Base-by-base conservation (phyloP, 2,888 invertebrate species). In the Morpho helenor region DNA sequence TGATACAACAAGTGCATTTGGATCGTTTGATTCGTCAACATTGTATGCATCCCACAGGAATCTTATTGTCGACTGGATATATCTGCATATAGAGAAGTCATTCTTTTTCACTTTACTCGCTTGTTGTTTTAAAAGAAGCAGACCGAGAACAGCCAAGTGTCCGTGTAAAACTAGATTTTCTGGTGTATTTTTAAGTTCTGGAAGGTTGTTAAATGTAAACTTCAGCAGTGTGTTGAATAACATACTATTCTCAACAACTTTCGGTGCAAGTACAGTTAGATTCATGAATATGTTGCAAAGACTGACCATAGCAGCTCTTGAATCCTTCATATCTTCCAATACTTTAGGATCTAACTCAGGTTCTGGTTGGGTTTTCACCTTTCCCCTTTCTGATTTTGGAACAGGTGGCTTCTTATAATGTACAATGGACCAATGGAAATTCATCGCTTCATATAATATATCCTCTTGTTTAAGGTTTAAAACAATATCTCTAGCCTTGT, bases 261-360 rank as follows among this genome's bases (percentile, higher is more conserved):
- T 95, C 0, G 96, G 94, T 70, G 98, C 98, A 60, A 98, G 82
- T 0, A 98, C 98, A 9, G 96, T 96, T 3, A 98, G 92, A 77
- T 98, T 98, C 96, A 98, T 97, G 66, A 98, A 94, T 60, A 97
- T 95, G 75, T 97, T 97, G 81, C 97, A 98, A 41, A 96, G 93
- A 67, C 97, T 96, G 64, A 96, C 94, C 92, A 98, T 95, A 0
- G 97, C 96, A 3, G 94, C 92, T 61, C 96, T 93, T 0, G 97
- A 96, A 78, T 96, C 96, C 72, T 95, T 94, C 94, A 96, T 96
- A 67, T 96, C 95, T 72, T 95, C 96, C 59, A 95, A 78, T 64
- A 95, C 90, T 74, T 94, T 93, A 0, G 94, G 93, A 52, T 95
- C 94, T 52, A 96, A 82, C 72, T 95, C 94, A 52, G 95, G 94